A percentile compares a stretch with the other conserved stretches of the same genome.
phyloP scores from a whole-genome alignment of 2,888 invertebrate species.

The Phengaris arion region DNA sequence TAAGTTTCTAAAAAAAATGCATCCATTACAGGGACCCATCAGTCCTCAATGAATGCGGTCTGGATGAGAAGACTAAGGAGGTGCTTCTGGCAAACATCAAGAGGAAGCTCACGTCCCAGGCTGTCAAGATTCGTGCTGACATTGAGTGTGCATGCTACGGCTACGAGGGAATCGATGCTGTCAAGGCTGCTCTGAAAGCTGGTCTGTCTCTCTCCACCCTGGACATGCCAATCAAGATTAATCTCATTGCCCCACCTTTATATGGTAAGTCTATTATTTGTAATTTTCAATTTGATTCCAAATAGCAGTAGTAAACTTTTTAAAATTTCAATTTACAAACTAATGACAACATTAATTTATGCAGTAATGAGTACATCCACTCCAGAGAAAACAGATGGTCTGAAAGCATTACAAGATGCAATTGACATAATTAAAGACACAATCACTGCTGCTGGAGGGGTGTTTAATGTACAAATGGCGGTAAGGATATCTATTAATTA shows the following conservation, averaged over 20 bases:
- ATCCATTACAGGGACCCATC: conserved; percentile 88
- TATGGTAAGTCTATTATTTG: conserved; percentile 82
- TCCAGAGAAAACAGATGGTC: conserved; percentile 95
- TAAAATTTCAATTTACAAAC: not conserved
- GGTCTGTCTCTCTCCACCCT: conserved; percentile 95
- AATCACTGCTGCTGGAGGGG: conserved; percentile 91
- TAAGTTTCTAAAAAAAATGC: not conserved
- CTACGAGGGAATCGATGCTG: conserved; percentile 99
- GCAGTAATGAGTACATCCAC: conserved; percentile 98
- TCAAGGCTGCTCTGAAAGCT: conserved; percentile 93
- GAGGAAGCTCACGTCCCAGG: conserved; percentile 95
- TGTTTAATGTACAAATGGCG: conserved; percentile 96
- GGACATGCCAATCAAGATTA: conserved; percentile 98
- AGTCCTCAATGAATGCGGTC: conserved; percentile 96
- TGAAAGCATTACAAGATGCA: conserved; percentile 93
- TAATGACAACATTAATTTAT: conserved; percentile 37
- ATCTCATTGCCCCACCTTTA: conserved; percentile 98
- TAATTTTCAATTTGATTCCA: not conserved
- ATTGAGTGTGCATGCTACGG: conserved; percentile 77
- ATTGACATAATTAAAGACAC: conserved; percentile 91
- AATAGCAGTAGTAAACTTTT: not conserved
- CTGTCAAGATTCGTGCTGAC: conserved; percentile 70
- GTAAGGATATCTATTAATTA: conserved; percentile 74
- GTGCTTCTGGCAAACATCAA: conserved; percentile 96
- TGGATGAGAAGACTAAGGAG: conserved; percentile 95